These are phyloP conservation scores for Cheilosia soror DNA, from an alignment of 2,888 invertebrate genomes.

Conservation along the genomic window DNA sequence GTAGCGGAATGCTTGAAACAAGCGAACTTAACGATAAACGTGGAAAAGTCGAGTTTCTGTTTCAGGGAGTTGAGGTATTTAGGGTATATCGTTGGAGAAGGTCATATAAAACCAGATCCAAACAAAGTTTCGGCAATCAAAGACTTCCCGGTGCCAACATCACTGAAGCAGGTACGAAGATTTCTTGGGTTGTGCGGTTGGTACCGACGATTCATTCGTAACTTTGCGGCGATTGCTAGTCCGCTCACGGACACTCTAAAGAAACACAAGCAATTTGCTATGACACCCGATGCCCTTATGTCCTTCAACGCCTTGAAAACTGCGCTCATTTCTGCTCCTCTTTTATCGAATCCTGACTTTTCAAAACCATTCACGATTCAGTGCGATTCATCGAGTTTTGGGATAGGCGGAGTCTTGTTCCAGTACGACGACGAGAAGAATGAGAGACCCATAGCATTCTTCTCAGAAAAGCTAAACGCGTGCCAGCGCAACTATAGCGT, in stretches of 20 bases:
- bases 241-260: not conserved
- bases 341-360: too few relatives aligned
- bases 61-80: constrained; percentile 39
- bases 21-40: constrained; percentile 6
- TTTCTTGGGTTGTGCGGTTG: constrained; percentile 73
- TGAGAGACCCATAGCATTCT: too few relatives aligned
- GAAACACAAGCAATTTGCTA: too few relatives aligned
- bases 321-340: too few relatives aligned
- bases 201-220: constrained; percentile 62
- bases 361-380: too few relatives aligned
- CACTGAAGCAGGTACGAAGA: constrained; percentile 60
- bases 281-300: too few relatives aligned
- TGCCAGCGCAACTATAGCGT: too few relatives aligned
- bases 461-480: too few relatives aligned
- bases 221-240: not conserved
- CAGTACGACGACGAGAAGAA: too few relatives aligned
- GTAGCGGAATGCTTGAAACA: constrained; percentile 32
- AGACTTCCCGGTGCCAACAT: constrained; percentile 17
- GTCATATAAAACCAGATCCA: constrained; percentile 10
- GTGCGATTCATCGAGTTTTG: too few relatives aligned
- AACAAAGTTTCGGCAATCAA: not conserved
- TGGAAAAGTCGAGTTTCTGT: constrained; percentile 49
- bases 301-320: too few relatives aligned
- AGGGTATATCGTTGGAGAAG: not conserved
- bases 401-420: too few relatives aligned